Percentiles rank a stretch among this genome's conserved stretches.
Conservation (phyloP, 2,113 vertebrate species). For the Forbesichthys papilliferus region DNA sequence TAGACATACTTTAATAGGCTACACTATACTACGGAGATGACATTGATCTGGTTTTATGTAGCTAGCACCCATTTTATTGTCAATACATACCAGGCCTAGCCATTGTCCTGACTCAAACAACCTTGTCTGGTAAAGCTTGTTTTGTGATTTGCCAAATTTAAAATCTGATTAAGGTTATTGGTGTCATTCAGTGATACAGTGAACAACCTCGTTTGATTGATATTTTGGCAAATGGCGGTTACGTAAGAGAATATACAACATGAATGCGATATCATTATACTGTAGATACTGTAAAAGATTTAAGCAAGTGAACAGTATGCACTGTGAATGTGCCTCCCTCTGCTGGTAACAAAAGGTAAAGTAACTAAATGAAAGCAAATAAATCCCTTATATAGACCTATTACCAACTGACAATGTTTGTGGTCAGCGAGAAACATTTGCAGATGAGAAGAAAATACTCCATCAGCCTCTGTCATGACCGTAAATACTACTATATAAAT, state of each 20-base stretch:
- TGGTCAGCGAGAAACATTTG: neutral
- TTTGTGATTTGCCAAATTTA: neutral
- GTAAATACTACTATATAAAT: neutral
- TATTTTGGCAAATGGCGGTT: too few species aligned
- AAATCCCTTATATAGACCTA: neutral
- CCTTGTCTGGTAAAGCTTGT: neutral
- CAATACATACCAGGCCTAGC: too few species aligned
- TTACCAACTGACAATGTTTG: neutral
- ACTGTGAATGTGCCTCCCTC: slow-evolving; percentile 64
- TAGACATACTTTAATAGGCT: too few species aligned
- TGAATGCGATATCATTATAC: neutral
- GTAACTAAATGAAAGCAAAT: neutral
- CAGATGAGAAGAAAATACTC: neutral
- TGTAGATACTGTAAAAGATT: too few species aligned
- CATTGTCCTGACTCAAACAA: neutral
- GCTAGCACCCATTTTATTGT: too few species aligned
- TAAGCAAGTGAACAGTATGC: neutral
- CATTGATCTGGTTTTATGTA: too few species aligned
- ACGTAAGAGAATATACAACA: neutral
- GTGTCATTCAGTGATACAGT: neutral
- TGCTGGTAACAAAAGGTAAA: slow-evolving; percentile 40
- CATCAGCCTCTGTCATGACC: neutral
- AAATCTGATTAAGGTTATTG: neutral
- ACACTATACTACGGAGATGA: too few species aligned
- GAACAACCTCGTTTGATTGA: too few species aligned